phyloP scores from a whole-genome alignment of 2,888 invertebrate species.

The Chrysolina americana region DNA sequence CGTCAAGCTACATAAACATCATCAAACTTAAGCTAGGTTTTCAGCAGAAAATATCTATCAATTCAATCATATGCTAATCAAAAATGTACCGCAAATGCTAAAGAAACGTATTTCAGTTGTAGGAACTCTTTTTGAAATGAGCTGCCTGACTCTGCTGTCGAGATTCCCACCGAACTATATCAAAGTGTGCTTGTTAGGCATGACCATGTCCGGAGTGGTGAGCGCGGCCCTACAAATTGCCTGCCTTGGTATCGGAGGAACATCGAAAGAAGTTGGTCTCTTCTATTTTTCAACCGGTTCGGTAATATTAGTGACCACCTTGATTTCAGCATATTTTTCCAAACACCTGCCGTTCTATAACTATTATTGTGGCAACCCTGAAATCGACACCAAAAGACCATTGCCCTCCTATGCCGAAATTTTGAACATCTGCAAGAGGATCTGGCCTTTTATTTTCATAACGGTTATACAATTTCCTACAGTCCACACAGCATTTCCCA shows the following conservation, averaged over 20 bases:
- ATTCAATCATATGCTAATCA: too few species aligned
- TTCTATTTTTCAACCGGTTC: slow-evolving; percentile 15
- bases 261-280: background rate
- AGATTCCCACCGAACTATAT: slow-evolving; percentile 7
- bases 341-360: background rate
- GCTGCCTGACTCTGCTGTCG: background rate
- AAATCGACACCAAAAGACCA: background rate
- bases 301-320: background rate
- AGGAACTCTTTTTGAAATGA: background rate
- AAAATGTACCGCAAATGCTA: too few species aligned
- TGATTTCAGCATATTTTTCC: background rate
- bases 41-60: too few species aligned
- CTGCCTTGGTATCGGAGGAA: background rate
- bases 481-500: background rate
- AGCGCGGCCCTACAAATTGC: slow-evolving; percentile 13
- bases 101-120: background rate
- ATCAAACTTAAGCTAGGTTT: too few species aligned
- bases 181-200: background rate
- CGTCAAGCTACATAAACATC: too few species aligned
- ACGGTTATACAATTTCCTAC: background rate
- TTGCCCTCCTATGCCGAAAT: background rate
- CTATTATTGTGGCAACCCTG: slow-evolving; percentile 17
- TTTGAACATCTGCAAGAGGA: background rate
- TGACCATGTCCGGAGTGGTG: background rate
- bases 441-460: slow-evolving; percentile 19